phyloP scores from a whole-genome alignment of 2,797 vertebrate genomes.

The Peromyscus melanophrys region DNA sequence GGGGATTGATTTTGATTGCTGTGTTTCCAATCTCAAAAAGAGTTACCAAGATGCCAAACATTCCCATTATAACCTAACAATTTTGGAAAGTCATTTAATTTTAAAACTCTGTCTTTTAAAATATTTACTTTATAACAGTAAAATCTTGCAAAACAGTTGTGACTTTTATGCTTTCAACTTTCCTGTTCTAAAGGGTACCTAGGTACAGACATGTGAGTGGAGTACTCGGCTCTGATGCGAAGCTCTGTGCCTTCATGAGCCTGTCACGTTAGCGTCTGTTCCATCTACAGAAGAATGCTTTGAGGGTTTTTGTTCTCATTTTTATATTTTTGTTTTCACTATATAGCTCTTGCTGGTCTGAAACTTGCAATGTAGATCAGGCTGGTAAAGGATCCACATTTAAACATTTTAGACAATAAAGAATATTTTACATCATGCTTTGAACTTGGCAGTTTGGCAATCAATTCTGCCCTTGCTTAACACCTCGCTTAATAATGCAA shows the following conservation, averaged over 20 bases:
- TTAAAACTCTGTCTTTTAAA: conserved; percentile 45
- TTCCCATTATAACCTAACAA: conserved; percentile 37
- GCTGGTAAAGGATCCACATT: not conserved
- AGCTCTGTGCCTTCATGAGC: not conserved
- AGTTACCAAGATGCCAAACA: not conserved
- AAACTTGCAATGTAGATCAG: not conserved
- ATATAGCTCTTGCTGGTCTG: not conserved
- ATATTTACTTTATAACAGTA: not conserved
- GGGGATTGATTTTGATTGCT: not conserved
- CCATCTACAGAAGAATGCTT: not conserved
- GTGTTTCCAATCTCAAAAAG: conserved; percentile 48
- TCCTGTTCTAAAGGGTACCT: not conserved
- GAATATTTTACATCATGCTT: conserved; percentile 19
- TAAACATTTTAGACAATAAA: not conserved
- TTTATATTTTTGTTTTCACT: not conserved
- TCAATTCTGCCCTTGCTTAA: not conserved
- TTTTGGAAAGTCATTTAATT: conserved; percentile 36
- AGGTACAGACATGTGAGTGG: not conserved
- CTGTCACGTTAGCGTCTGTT: no score
- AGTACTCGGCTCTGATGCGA: not conserved
- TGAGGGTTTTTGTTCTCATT: not conserved
- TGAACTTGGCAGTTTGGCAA: not conserved
- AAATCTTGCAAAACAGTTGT: not conserved
- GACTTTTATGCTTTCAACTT: not conserved
- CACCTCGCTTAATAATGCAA: not conserved